Evolutionary conservation across 2,888 invertebrate genomes (phyloP).

Genomic region (Endomychus coccineus): DNA sequence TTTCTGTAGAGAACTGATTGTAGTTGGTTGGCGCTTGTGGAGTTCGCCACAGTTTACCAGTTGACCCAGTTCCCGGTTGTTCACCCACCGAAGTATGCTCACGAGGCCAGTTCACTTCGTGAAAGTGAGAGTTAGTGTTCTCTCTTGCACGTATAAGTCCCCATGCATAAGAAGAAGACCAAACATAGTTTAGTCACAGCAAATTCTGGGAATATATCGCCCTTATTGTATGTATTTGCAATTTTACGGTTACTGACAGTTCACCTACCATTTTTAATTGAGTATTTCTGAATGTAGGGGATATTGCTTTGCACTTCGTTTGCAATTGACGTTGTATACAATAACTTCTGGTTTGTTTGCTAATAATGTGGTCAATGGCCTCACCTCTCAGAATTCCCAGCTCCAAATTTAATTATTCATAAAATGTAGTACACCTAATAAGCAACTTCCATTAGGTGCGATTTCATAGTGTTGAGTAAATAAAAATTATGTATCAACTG

Average conservation of each 20-base stretch:
- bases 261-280: too few species aligned
- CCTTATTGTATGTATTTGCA: conserved; percentile 11
- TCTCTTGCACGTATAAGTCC: conserved; percentile 30
- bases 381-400: too few species aligned
- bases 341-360: too few species aligned
- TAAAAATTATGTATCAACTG: too few species aligned
- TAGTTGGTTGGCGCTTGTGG: conserved; percentile 44
- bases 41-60: conserved; percentile 57
- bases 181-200: conserved; percentile 29
- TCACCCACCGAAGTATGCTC: conserved; percentile 54
- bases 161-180: conserved; percentile 19
- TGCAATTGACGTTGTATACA: too few species aligned
- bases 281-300: too few species aligned
- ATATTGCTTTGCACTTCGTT: too few species aligned
- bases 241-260: conserved; percentile 1
- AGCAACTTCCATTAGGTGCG: too few species aligned
- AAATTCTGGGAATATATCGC: conserved; percentile 11
- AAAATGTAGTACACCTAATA: too few species aligned
- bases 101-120: conserved; percentile 52
- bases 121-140: conserved; percentile 52
- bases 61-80: conserved; percentile 74
- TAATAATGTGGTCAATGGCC: too few species aligned
- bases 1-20: conserved; percentile 55
- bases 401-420: too few species aligned
- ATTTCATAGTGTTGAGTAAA: too few species aligned